Evolutionary conservation across 2,888 invertebrate species (phyloP).

Genomic region (Lathronympha strigana): DNA sequence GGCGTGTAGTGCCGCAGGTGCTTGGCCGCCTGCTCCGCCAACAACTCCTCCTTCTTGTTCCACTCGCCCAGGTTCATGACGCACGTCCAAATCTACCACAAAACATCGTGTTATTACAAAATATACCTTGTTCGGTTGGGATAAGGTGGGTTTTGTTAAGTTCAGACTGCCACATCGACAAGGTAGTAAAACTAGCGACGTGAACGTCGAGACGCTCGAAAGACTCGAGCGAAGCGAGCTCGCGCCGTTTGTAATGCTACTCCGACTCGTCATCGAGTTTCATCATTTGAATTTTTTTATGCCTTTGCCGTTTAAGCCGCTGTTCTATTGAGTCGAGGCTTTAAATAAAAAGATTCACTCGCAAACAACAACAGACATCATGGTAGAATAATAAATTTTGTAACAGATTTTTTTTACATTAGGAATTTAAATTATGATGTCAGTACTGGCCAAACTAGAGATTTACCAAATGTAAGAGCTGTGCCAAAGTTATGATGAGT

Average conservation of each 20-base stretch:
- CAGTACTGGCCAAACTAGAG: too few relatives aligned
- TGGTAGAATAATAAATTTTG: too few relatives aligned
- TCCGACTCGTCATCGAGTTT: constrained; percentile 84
- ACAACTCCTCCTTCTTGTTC: constrained; percentile 99
- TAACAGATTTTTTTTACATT: too few relatives aligned
- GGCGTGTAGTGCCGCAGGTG: constrained; percentile 94
- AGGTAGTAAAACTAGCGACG: constrained; percentile 48
- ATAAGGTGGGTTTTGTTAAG: background rate
- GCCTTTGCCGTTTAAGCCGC: background rate
- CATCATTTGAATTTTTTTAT: constrained; percentile 63
- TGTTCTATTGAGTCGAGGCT: too few relatives aligned
- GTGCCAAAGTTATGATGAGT: too few relatives aligned
- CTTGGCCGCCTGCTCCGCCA: constrained; percentile 97
- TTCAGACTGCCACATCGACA: constrained; percentile 80
- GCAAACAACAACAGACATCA: too few relatives aligned
- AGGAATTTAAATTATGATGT: too few relatives aligned
- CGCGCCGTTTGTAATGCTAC: constrained; percentile 50
- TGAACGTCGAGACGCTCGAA: constrained; percentile 57
- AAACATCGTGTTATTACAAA: constrained; percentile 15
- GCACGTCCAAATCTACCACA: constrained; percentile 94
- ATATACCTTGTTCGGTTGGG: background rate
- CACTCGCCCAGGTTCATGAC: constrained; percentile 98
- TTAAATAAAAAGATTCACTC: too few relatives aligned
- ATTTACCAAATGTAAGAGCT: too few relatives aligned
- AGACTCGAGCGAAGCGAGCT: constrained; percentile 61